phyloP scores from a whole-genome alignment of 1,140 invertebrate species.

The Panulirus ornatus region DNA sequence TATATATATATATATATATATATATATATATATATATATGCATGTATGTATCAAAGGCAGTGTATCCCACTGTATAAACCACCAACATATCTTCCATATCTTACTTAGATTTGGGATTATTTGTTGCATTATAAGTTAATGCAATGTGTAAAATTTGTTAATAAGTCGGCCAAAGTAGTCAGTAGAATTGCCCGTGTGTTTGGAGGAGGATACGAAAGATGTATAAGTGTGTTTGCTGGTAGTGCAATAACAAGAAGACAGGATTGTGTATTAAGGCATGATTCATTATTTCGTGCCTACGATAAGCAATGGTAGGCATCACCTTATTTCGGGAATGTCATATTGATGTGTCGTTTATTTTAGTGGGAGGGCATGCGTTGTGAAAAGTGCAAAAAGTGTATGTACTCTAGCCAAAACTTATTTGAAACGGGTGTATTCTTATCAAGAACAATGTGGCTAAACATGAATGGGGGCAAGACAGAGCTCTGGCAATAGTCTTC shows the following conservation, averaged over 20 bases:
- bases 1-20: not conserved
- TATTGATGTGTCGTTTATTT: not conserved
- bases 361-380: not conserved
- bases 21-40: not conserved
- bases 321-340: not conserved
- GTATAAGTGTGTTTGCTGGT: constrained; percentile 18
- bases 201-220: not conserved
- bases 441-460: constrained; percentile 26
- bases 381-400: constrained; percentile 15
- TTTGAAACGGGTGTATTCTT: constrained; percentile 43
- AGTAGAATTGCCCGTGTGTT: constrained; percentile 29
- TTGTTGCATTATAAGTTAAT: constrained; percentile 33
- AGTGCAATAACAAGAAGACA: constrained; percentile 18
- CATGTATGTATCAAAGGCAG: constrained; percentile 6
- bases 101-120: not conserved
- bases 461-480: constrained; percentile 23
- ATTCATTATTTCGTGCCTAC: not conserved
- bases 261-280: not conserved
- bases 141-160: constrained; percentile 38
- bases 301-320: not conserved
- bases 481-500: constrained; percentile 24
- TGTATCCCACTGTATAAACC: constrained; percentile 14
- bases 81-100: constrained; percentile 39
- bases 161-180: constrained; percentile 45
- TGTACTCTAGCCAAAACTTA: constrained; percentile 42